phyloP scores from a whole-genome alignment of 2,888 invertebrate species.

The Iselma pallidipennis region DNA sequence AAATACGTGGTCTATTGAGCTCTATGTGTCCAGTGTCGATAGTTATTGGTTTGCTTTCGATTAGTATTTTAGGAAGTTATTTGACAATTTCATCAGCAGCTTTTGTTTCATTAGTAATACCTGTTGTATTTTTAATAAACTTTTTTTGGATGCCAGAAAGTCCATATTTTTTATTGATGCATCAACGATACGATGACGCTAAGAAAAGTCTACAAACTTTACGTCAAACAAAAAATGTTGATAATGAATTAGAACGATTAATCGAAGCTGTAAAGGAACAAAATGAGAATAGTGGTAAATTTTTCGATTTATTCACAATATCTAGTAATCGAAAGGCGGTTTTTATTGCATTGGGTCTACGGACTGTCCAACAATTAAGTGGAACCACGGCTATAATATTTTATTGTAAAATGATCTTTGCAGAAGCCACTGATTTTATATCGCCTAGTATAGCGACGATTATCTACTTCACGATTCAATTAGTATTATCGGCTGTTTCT shows the following conservation, averaged over 20 bases:
- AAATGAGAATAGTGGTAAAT: constrained; percentile 60
- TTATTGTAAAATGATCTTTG: constrained; percentile 61
- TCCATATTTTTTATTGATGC: constrained; percentile 58
- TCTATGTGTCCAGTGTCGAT: constrained; percentile 62
- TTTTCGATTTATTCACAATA: constrained; percentile 61
- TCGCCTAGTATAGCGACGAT: constrained; percentile 50
- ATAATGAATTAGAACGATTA: constrained; percentile 50
- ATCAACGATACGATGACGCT: constrained; percentile 56
- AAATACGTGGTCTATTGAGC: constrained; percentile 63
- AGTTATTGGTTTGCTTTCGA: constrained; percentile 60
- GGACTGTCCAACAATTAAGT: constrained; percentile 61
- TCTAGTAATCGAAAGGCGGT: constrained; percentile 66
- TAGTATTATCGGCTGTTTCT: constrained; percentile 61
- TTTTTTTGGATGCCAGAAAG: constrained; percentile 64
- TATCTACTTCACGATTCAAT: constrained; percentile 58
- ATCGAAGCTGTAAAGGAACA: constrained; percentile 46
- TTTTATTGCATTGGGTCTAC: constrained; percentile 64
- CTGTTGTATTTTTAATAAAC: constrained; percentile 55
- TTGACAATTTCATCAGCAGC: constrained; percentile 59
- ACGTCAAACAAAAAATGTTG: constrained; percentile 57
- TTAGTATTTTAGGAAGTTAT: constrained; percentile 57
- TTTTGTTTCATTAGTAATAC: constrained; percentile 55
- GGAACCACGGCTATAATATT: constrained; percentile 67
- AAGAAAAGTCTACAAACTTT: constrained; percentile 56
- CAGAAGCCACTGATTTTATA: constrained; percentile 52